These are phyloP conservation scores for Cordilura impudica DNA, from an alignment of 2,888 invertebrate species.

Conservation along the genomic window DNA sequence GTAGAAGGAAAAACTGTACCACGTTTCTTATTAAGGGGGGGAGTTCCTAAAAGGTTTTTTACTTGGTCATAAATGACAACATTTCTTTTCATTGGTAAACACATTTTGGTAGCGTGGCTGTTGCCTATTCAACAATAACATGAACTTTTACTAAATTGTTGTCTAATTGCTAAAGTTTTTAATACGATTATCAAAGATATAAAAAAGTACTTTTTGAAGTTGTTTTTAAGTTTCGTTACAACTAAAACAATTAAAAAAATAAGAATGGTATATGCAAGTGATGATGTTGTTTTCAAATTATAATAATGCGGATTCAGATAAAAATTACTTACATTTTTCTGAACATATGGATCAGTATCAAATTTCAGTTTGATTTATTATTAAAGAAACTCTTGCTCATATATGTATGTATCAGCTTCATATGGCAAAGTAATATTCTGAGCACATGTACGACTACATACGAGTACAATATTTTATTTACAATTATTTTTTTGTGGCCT, in stretches of 20 bases:
- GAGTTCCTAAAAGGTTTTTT: neutral
- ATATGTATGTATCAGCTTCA: too few species aligned
- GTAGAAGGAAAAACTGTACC: too few species aligned
- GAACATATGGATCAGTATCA: too few species aligned
- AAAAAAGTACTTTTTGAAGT: neutral
- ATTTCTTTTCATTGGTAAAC: neutral
- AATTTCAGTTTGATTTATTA: too few species aligned
- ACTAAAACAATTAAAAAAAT: constrained; percentile 1
- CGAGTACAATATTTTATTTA: too few species aligned
- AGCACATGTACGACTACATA: too few species aligned
- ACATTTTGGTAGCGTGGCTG: neutral
- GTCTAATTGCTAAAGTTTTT: constrained; percentile 57
- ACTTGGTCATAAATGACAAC: neutral
- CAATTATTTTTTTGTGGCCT: neutral
- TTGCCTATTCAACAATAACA: constrained; percentile 4
- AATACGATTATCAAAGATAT: constrained; percentile 39
- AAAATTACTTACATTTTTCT: too few species aligned
- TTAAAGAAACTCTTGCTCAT: too few species aligned
- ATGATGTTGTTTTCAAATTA: too few species aligned
- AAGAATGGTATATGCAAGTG: too few species aligned
- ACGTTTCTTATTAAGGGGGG: neutral
- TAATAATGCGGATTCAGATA: too few species aligned
- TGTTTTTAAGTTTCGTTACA: neutral
- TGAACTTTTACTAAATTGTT: constrained; percentile 36
- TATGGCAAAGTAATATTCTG: too few species aligned